A percentile compares a stretch with the other conserved stretches of the same genome.
These are phyloP conservation scores for Gymnoscopelus microlampas DNA, from an alignment of 2,797 vertebrate species.

Conservation along the genomic window DNA sequence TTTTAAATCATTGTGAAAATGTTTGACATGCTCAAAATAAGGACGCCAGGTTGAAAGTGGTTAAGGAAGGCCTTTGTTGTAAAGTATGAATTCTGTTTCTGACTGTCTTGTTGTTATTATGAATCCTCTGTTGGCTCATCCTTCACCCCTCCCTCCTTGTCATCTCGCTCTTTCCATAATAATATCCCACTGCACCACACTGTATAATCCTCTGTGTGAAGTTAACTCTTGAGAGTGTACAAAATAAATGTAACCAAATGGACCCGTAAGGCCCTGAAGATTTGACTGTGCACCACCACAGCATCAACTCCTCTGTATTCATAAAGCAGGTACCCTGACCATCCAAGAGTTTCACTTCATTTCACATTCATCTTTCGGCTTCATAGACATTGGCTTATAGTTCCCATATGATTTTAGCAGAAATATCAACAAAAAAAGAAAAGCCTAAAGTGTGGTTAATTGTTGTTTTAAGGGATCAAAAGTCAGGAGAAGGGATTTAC, in stretches of 20 bases:
- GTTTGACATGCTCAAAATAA: too few species aligned
- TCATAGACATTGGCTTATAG: background rate
- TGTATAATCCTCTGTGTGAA: too few species aligned
- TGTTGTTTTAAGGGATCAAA: conserved; percentile 4
- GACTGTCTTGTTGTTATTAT: conserved; percentile 19
- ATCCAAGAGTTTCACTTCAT: conserved; percentile 26
- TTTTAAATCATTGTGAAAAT: too few species aligned
- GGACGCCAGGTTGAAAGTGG: too few species aligned
- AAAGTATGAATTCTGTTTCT: conserved; percentile 1
- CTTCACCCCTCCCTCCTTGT: conserved; percentile 4
- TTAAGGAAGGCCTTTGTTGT: background rate
- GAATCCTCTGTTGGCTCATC: conserved; percentile 18
- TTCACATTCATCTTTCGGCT: conserved; percentile 30
- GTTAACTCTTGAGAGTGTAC: too few species aligned
- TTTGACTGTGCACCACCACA: conserved; percentile 27
- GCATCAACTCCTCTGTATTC: conserved; percentile 55
- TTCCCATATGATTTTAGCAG: background rate
- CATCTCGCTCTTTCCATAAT: conserved; percentile 52
- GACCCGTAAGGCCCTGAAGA: too few species aligned
- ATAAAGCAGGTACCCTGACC: conserved; percentile 41
- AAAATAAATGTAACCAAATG: too few species aligned
- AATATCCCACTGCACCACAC: conserved; percentile 27
- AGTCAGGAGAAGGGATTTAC: conserved; percentile 29
- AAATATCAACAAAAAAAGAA: conserved; percentile 11
- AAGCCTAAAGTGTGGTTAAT: conserved; percentile 26